Percentiles rank a stretch among this genome's conserved stretches.
Evolutionary conservation across 1,140 invertebrate species (phyloP).

Genomic region (Nasonia longicornis): DNA sequence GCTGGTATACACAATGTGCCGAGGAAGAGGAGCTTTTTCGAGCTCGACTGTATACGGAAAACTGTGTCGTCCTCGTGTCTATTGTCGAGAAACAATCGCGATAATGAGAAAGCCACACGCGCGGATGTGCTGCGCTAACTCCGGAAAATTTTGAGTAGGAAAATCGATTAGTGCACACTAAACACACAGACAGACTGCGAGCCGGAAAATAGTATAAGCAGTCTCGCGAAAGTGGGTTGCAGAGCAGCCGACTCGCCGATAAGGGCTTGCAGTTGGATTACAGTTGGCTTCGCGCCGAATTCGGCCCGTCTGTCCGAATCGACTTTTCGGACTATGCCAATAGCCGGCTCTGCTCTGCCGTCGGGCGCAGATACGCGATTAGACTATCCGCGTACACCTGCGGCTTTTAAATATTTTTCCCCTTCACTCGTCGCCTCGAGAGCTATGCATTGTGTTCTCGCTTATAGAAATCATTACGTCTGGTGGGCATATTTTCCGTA

Average conservation of each 20-base stretch:
- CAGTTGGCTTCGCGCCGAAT: neutral
- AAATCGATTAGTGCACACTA: neutral
- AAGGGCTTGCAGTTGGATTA: neutral
- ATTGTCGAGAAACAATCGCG: constrained; percentile 56
- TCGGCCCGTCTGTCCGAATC: neutral
- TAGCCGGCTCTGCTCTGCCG: constrained; percentile 21
- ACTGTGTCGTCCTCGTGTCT: neutral
- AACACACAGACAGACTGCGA: neutral
- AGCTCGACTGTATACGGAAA: neutral
- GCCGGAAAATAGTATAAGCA: neutral
- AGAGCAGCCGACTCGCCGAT: neutral
- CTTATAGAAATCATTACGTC: neutral
- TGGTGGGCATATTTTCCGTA: too few species aligned
- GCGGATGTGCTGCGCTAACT: neutral
- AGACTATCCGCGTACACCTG: neutral
- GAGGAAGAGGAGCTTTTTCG: neutral
- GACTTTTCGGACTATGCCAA: neutral
- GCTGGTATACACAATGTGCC: neutral
- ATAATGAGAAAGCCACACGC: constrained; percentile 66
- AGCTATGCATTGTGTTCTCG: neutral
- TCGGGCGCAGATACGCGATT: neutral
- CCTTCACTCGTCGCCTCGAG: too few species aligned
- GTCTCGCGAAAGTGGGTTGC: neutral
- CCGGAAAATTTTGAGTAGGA: constrained; percentile 5
- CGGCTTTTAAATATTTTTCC: neutral